Evolutionary conservation across 1,140 invertebrate genomes (phyloP).

Genomic region (Nephotettix cincticeps): DNA sequence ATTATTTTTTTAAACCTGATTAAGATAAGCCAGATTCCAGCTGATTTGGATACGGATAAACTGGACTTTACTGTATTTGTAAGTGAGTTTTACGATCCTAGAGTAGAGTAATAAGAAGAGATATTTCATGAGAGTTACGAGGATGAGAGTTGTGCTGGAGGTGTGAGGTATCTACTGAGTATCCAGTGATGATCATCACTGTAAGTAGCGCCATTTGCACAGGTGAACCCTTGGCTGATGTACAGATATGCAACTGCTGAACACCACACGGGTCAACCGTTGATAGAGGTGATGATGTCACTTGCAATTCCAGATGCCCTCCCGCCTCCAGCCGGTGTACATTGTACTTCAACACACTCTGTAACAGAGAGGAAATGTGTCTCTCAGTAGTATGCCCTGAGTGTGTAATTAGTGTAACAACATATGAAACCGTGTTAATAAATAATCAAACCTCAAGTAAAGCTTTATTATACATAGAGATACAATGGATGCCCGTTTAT

Average conservation of each 20-base stretch:
- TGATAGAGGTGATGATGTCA: background rate
- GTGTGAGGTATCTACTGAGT: conserved; percentile 33
- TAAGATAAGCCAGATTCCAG: too few species aligned
- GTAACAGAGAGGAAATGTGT: background rate
- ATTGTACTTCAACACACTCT: conserved; percentile 4
- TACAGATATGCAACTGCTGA: conserved; percentile 3
- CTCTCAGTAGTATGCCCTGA: background rate
- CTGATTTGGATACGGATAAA: too few species aligned
- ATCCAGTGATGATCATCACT: conserved; percentile 52
- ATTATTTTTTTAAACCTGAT: too few species aligned
- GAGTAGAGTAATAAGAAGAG: too few species aligned
- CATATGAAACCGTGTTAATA: too few species aligned
- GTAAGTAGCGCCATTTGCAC: conserved; percentile 47
- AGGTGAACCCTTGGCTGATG: background rate
- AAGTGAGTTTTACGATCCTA: too few species aligned
- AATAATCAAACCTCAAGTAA: too few species aligned
- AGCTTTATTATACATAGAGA: too few species aligned
- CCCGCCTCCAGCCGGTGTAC: background rate
- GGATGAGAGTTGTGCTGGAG: background rate
- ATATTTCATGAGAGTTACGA: too few species aligned
- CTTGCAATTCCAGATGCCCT: background rate
- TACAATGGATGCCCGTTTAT: too few species aligned
- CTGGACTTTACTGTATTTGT: too few species aligned
- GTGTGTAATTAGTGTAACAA: too few species aligned
- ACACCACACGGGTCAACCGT: background rate